phyloP scores from a whole-genome alignment of 2,113 vertebrate genomes.

The Anarrhichthys ocellatus region DNA sequence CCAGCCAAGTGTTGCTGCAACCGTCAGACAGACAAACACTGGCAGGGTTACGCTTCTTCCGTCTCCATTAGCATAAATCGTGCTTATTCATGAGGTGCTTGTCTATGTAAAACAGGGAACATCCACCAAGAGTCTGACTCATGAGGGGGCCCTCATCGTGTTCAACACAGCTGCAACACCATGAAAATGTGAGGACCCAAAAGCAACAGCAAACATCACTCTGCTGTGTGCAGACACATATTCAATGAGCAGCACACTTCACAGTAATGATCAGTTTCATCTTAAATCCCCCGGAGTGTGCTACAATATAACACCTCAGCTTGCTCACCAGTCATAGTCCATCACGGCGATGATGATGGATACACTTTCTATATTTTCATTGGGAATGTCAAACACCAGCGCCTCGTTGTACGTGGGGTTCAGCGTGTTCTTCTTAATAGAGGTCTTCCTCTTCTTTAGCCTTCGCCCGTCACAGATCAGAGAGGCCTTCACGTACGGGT shows the following conservation, averaged over 20 bases:
- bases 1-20: conserved; percentile 64
- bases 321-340: conserved; percentile 93
- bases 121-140: conserved; percentile 71
- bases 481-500: conserved; percentile 95
- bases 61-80: conserved; percentile 71
- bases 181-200: conserved; percentile 34
- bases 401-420: conserved; percentile 96
- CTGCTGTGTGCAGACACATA: conserved; percentile 22
- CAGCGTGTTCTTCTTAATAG: conserved; percentile 95
- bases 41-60: conserved; percentile 64
- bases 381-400: conserved; percentile 93
- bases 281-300: conserved; percentile 20
- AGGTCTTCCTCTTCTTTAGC: conserved; percentile 94
- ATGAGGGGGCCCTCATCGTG: conserved; percentile 40
- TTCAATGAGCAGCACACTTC: conserved; percentile 34
- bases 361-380: conserved; percentile 92
- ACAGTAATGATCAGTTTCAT: conserved; percentile 32
- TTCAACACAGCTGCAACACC: conserved; percentile 59
- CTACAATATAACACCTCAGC: conserved; percentile 1
- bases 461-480: conserved; percentile 92
- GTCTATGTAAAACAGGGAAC: conserved; percentile 72
- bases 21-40: conserved; percentile 63
- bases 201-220: conserved; percentile 33
- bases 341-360: conserved; percentile 92
- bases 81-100: conserved; percentile 79